Conservation (phyloP, 2,113 vertebrate genomes). For the Phalacrocorax pelagicus region DNA sequence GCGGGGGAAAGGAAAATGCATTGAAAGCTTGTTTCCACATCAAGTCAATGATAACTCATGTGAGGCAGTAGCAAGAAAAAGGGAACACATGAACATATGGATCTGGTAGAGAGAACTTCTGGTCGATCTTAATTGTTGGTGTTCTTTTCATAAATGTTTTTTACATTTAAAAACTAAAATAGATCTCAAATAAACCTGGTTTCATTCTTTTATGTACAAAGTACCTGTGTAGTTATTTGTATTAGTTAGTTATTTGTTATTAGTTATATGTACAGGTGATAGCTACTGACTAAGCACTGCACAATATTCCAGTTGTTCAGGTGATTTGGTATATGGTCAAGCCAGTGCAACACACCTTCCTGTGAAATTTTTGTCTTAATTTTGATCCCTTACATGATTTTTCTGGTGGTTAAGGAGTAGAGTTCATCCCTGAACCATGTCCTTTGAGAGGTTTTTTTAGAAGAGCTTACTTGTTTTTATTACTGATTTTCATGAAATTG, state of each 20-base stretch:
- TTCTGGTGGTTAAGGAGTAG: not conserved
- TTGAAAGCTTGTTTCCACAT: not conserved
- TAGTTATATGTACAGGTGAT: not conserved
- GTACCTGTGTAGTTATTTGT: not conserved
- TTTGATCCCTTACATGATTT: not conserved
- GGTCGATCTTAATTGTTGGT: not conserved
- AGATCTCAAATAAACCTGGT: not conserved
- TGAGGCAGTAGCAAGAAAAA: not conserved
- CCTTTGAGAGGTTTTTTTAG: not conserved
- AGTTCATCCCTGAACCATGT: not conserved
- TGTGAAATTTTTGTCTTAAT: not conserved
- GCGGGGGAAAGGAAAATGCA: not conserved
- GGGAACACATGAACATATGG: fast-evolving
- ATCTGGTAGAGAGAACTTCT: not conserved
- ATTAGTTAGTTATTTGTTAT: too few species aligned
- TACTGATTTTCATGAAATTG: not conserved
- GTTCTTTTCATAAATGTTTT: not conserved
- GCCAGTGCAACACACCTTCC: not conserved
- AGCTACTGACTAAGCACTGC: not conserved
- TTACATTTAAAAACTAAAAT: not conserved
- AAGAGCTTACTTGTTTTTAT: not conserved
- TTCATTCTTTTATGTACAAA: not conserved
- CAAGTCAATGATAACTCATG: not conserved
- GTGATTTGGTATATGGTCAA: not conserved
- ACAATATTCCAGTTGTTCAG: not conserved